Evolutionary conservation across 1,140 invertebrate genomes (phyloP).

Genomic region (Triops cancriformis): DNA sequence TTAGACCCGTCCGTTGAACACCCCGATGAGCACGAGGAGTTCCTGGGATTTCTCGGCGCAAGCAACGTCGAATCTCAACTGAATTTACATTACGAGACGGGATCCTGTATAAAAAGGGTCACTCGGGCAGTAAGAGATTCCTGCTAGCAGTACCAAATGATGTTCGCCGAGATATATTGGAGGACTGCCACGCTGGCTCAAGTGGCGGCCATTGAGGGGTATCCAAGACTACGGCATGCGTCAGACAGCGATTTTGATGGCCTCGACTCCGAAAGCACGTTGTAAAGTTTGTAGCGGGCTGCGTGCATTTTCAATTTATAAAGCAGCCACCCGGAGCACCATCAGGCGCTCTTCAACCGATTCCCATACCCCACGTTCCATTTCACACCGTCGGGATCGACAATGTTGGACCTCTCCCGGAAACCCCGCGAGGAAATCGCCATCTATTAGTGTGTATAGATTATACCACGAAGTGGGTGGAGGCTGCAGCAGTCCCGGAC

Average conservation of each 20-base stretch:
- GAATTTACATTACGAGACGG: background rate
- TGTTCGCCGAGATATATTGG: background rate
- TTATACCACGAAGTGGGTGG: constrained; percentile 18
- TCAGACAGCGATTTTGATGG: constrained; percentile 16
- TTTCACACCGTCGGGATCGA: constrained; percentile 21
- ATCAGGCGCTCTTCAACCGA: constrained; percentile 17
- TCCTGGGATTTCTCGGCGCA: background rate
- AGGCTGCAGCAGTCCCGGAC: constrained; percentile 17
- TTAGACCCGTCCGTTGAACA: background rate
- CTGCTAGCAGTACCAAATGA: constrained; percentile 31
- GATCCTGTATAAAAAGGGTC: background rate
- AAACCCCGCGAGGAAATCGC: constrained; percentile 15
- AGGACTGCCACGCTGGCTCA: background rate
- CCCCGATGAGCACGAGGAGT: background rate
- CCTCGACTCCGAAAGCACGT: background rate
- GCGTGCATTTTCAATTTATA: background rate
- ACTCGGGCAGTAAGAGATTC: constrained; percentile 16
- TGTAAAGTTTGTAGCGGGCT: background rate
- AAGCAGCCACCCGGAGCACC: constrained; percentile 5
- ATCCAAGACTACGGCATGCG: too few species aligned
- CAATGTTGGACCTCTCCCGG: constrained; percentile 7
- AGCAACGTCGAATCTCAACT: background rate
- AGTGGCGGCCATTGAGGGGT: background rate
- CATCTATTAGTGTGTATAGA: constrained; percentile 17
- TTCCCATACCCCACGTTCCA: background rate